Evolutionary conservation across 2,113 vertebrate species (phyloP).

Genomic region (Anser cygnoides): DNA sequence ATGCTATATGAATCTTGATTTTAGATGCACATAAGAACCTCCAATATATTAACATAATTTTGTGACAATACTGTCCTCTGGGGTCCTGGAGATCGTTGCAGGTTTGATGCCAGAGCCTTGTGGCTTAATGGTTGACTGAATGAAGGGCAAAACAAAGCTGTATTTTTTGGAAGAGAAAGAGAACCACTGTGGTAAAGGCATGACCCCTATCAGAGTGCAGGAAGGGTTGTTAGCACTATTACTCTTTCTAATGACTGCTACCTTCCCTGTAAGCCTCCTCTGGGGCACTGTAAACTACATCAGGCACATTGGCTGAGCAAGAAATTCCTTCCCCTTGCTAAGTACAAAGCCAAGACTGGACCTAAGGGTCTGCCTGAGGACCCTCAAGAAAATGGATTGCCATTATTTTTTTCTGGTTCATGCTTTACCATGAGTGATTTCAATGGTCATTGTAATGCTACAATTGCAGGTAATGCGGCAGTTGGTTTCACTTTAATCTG

Average conservation of each 20-base stretch:
- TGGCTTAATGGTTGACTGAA: neutral
- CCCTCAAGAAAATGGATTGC: neutral
- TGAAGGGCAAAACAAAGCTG: neutral
- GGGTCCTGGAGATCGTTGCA: neutral
- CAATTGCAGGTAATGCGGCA: neutral
- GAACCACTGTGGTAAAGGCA: neutral
- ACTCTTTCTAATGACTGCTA: neutral
- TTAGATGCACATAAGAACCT: neutral
- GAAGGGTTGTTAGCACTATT: neutral
- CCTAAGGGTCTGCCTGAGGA: neutral
- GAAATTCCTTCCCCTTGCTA: neutral
- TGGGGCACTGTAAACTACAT: neutral
- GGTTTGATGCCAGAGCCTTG: neutral
- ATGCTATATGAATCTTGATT: neutral
- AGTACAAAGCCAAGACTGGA: neutral
- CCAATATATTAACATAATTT: neutral
- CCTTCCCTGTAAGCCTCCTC: neutral
- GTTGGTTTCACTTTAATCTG: neutral
- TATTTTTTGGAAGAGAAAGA: neutral
- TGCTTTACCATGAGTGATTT: neutral
- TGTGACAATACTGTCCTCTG: neutral
- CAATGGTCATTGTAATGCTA: neutral
- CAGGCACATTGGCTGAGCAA: neutral
- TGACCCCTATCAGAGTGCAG: neutral
- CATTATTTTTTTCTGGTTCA: neutral